phyloP scores from a whole-genome alignment of 2,113 vertebrate genomes.

The Camelus dromedarius region DNA sequence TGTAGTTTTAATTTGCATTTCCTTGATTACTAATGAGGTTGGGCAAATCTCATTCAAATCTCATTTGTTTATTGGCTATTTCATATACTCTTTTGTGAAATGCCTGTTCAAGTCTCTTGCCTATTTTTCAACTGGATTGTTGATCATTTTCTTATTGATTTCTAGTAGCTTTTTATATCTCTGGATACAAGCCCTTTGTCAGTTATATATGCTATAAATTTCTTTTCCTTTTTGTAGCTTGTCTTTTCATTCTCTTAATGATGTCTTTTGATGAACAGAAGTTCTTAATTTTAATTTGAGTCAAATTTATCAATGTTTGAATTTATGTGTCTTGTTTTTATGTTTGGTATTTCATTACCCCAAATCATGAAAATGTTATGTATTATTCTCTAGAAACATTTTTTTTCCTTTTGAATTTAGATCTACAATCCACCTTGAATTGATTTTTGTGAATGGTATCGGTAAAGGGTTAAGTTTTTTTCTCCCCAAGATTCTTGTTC shows the following conservation, averaged over 20 bases:
- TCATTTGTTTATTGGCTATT: not conserved
- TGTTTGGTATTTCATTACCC: not conserved
- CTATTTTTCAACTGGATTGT: not conserved
- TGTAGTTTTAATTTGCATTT: conserved; percentile 44
- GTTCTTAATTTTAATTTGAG: conserved; percentile 4
- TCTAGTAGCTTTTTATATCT: not conserved
- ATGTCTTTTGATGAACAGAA: not conserved
- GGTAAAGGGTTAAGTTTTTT: not conserved
- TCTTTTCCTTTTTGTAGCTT: not conserved
- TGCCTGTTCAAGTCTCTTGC: not conserved
- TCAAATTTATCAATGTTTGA: not conserved
- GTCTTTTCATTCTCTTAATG: not conserved
- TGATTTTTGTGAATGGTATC: not conserved
- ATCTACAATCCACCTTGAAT: not conserved
- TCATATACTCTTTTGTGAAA: not conserved
- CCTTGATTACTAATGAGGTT: not conserved
- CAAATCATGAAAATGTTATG: not conserved
- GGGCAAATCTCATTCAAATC: conserved; percentile 25
- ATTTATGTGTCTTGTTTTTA: not conserved
- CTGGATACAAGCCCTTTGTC: not conserved
- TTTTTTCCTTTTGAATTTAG: conserved; percentile 26
- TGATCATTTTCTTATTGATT: conserved; percentile 2
- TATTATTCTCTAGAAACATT: not conserved
- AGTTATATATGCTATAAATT: conserved; percentile 5
- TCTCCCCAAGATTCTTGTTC: not conserved